Conservation (phyloP, 2,113 vertebrate genomes). For the Rynchops niger region DNA sequence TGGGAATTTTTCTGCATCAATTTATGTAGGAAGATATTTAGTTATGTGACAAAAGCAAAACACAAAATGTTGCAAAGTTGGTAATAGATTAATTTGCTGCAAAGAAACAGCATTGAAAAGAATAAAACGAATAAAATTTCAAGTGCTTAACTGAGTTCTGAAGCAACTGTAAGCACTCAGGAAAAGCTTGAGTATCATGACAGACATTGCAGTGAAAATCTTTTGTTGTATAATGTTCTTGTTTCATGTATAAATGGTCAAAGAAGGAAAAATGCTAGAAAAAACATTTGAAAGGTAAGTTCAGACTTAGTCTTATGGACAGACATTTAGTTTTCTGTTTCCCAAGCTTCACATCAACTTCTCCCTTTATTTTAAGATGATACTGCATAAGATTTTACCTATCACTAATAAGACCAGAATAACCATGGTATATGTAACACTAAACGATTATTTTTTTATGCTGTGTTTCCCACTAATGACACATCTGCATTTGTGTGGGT, state of each 20-base stretch:
- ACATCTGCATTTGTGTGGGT: neutral
- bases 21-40: neutral
- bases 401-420: neutral
- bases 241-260: neutral
- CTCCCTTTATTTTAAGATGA: neutral
- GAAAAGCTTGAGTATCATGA: neutral
- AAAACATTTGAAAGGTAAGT: neutral
- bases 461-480: neutral
- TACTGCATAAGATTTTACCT: neutral
- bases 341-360: neutral
- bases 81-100: neutral
- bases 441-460: neutral
- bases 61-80: neutral
- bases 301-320: neutral
- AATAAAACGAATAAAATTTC: neutral
- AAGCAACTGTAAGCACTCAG: neutral
- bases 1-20: neutral
- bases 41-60: neutral
- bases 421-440: neutral
- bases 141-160: neutral
- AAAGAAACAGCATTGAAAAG: neutral
- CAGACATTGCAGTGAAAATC: neutral
- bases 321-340: neutral
- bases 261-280: neutral
- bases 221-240: neutral